Evolutionary conservation across 2,888 invertebrate species (phyloP).

Genomic region (Tromatobia lineatoria): DNA sequence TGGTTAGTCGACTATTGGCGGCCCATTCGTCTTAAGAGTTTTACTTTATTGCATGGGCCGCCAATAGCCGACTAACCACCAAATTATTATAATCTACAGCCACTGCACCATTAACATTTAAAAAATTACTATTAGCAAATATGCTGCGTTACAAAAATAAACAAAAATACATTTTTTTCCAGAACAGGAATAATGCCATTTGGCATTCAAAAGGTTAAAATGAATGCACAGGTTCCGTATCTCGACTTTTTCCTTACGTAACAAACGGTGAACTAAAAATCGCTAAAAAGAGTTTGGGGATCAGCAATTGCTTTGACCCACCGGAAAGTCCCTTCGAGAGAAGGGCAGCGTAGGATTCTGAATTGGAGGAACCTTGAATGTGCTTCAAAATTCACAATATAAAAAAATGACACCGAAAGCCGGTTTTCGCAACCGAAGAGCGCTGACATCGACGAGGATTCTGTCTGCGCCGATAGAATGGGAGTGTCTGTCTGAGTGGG

Average conservation of each 20-base stretch:
- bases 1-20: too few relatives aligned
- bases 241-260: neutral
- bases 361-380: neutral
- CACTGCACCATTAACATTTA: too few relatives aligned
- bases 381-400: neutral
- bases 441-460: slow-evolving; percentile 16
- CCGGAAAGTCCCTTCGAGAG: neutral
- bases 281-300: too few relatives aligned
- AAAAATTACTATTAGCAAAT: too few relatives aligned
- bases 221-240: neutral
- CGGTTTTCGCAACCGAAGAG: slow-evolving; percentile 3
- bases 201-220: too few relatives aligned
- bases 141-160: too few relatives aligned
- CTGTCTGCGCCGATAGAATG: neutral
- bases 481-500: neutral
- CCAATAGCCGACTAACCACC: too few relatives aligned
- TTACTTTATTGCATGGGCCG: too few relatives aligned
- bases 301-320: neutral
- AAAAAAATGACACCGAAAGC: slow-evolving; percentile 17
- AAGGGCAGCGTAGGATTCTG: neutral
- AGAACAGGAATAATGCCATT: too few relatives aligned
- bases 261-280: neutral
- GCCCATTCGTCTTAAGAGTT: too few relatives aligned
- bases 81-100: too few relatives aligned
- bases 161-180: too few relatives aligned